Base-by-base conservation (phyloP, 2,888 invertebrate species). In the Diaperis boleti region DNA sequence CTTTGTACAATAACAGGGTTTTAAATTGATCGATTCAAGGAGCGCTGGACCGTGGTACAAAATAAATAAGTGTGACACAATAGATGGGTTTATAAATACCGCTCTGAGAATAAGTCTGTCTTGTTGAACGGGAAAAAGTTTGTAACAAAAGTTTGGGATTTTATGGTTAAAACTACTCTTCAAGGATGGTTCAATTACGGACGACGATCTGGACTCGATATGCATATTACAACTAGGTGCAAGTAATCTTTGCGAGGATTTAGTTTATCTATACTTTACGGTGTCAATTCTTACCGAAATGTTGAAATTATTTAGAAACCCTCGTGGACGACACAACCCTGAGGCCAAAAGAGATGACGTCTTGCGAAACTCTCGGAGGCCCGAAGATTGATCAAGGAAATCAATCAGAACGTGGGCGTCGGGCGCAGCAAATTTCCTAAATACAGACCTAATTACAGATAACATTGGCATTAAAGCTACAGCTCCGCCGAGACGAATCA, bases 401-500 rank as follows among this genome's bases (percentile, higher is more conserved):
- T 72, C 72, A 72, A 73, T 73, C 73, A 71, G 67, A 59, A 59
- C 56, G 66, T 72, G 64, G 71, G 72, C 71, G 71, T 69, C 52
- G 70, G 71, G 69, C 55, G 59, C 66, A 68, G 62, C 63, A 65
- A 68, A 68, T 71, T 64, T 62, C 68, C 67, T 69, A 72, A 72
- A 72, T 71, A 66, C 61, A 63, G 64, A 69, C 71, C 66, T 71
- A 68, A 71, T 71, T 72, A 71, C 70, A 66, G 69, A 69, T 72
- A 72, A 71, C 64, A 68, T 62, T 67, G 54, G 67, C 62, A 52
- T 66, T 65, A 62, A 35, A 26, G 59, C 56, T 52, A 47, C 22
- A 56, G 57, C 59, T 57, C 55, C 57, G 29, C 64, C 55, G 64
- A 66, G 63, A 65, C 68, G 63, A 68, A 66, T 66, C 52, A 55